Percentiles rank a stretch among this genome's conserved stretches.
phyloP scores from a whole-genome alignment of 1,140 invertebrate species.

The Argopecten irradians region DNA sequence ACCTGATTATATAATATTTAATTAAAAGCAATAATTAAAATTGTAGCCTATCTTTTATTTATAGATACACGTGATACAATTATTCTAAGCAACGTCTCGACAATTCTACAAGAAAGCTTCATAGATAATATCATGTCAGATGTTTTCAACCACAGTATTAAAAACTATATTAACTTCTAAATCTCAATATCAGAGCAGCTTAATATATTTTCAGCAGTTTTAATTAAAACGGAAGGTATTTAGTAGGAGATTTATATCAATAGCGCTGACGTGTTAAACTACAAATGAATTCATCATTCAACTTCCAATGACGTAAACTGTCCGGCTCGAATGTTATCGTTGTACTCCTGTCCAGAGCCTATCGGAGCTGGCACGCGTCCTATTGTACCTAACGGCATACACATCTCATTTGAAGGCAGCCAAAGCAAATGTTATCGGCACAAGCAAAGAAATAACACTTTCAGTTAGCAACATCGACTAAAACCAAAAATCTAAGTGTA shows the following conservation, averaged over 20 bases:
- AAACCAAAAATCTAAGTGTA: neutral
- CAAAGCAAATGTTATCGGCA: neutral
- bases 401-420: neutral
- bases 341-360: neutral
- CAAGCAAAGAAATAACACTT: neutral
- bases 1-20: too few species aligned
- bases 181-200: too few species aligned
- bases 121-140: too few species aligned
- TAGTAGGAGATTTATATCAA: neutral
- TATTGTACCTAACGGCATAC: neutral
- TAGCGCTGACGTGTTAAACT: neutral
- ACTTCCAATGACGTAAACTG: neutral
- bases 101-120: too few species aligned
- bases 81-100: too few species aligned
- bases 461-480: neutral
- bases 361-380: neutral
- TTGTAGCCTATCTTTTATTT: too few species aligned
- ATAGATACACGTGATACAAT: too few species aligned
- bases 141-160: too few species aligned
- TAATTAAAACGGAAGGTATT: too few species aligned
- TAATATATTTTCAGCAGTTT: too few species aligned
- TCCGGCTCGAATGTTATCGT: neutral
- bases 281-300: neutral
- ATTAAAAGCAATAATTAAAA: too few species aligned
- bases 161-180: too few species aligned